These are phyloP conservation scores for Rutilus rutilus DNA, from an alignment of 2,113 vertebrate species.

Conservation along the genomic window DNA sequence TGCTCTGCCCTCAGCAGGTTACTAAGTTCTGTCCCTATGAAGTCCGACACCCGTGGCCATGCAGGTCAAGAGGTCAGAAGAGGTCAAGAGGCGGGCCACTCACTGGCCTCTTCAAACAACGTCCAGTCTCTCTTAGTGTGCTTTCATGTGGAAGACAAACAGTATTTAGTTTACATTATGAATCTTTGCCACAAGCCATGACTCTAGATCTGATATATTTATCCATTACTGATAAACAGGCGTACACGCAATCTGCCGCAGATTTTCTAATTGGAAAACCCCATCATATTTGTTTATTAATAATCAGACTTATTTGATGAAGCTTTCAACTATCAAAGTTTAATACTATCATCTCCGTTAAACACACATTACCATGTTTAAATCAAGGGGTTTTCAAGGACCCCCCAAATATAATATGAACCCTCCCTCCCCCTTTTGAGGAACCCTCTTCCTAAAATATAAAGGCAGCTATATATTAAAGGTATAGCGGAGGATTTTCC, in stretches of 20 bases:
- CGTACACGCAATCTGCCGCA: background rate
- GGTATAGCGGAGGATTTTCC: too few species aligned
- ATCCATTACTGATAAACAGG: background rate
- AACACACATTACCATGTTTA: background rate
- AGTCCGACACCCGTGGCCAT: constrained; percentile 43
- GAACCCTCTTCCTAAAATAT: background rate
- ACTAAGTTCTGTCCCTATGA: constrained; percentile 46
- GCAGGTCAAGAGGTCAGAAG: constrained; percentile 43
- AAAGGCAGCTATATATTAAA: background rate
- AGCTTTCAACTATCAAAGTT: background rate
- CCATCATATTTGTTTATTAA: background rate
- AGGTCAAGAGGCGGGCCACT: constrained; percentile 26
- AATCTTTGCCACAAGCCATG: background rate
- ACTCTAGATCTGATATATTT: background rate
- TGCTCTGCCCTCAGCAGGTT: constrained; percentile 37
- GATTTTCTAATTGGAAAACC: background rate
- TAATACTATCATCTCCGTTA: background rate
- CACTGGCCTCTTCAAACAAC: constrained; percentile 9
- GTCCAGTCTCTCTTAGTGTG: background rate
- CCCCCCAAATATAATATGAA: background rate
- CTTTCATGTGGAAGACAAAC: background rate
- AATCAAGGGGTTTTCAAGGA: background rate
- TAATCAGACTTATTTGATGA: background rate
- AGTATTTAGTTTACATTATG: background rate
- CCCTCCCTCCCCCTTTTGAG: background rate